A percentile compares a stretch with the other conserved stretches of the same genome.
Conservation (phyloP, 2,797 vertebrate genomes). For the Melanotaenia maccullochi region DNA sequence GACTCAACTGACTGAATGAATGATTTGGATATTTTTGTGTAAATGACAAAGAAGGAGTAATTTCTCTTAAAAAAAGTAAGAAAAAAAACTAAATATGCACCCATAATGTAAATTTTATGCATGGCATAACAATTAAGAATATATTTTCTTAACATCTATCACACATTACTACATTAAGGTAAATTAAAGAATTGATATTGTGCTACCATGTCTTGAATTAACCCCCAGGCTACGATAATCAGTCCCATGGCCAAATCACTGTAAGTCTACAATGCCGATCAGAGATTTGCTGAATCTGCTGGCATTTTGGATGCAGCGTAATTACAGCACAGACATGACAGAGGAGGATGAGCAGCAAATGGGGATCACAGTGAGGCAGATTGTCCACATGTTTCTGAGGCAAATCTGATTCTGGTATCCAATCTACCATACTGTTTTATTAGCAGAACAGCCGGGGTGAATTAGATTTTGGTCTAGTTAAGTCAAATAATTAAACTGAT, state of each 20-base stretch:
- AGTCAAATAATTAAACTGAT: constrained; percentile 39
- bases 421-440: constrained; percentile 50
- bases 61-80: too few relatives aligned
- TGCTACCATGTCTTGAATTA: constrained; percentile 20
- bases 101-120: background rate
- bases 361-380: constrained; percentile 79
- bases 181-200: background rate
- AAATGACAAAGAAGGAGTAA: too few relatives aligned
- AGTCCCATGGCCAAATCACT: constrained; percentile 66
- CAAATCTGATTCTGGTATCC: constrained; percentile 66
- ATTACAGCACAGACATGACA: constrained; percentile 85
- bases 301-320: constrained; percentile 83
- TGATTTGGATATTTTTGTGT: too few relatives aligned
- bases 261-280: constrained; percentile 86
- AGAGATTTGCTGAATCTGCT: constrained; percentile 86
- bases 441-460: constrained; percentile 42
- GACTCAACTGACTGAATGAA: too few relatives aligned
- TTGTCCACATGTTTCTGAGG: constrained; percentile 80
- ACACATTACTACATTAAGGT: background rate
- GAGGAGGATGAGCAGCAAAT: constrained; percentile 79
- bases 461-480: constrained; percentile 38
- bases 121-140: background rate
- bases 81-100: background rate
- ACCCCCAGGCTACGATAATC: constrained; percentile 51
- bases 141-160: background rate